phyloP scores from a whole-genome alignment of 2,113 vertebrate genomes.

The Gobiocypris rarus region DNA sequence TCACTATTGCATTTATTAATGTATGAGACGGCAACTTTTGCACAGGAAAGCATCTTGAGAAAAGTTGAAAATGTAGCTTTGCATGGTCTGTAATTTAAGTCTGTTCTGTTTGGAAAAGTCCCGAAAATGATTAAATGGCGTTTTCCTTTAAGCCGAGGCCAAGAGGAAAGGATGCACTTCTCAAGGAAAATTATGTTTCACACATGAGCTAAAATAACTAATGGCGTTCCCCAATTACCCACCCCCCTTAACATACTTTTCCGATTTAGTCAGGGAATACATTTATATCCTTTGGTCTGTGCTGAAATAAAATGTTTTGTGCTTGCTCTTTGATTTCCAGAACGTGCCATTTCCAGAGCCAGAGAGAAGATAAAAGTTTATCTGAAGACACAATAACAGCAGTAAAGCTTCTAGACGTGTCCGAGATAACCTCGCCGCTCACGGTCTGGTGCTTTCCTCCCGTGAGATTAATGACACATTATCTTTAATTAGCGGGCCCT shows the following conservation, averaged over 20 bases:
- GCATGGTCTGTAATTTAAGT: neutral
- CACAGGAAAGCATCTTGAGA: neutral
- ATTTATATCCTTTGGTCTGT: neutral
- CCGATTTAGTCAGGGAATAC: neutral
- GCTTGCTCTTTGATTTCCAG: constrained; percentile 32
- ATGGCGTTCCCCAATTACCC: neutral
- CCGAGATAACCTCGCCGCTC: constrained; percentile 37
- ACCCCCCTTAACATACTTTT: neutral
- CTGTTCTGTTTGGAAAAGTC: neutral
- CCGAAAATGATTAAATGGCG: neutral
- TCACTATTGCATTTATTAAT: too few species aligned
- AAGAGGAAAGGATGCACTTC: constrained; percentile 26
- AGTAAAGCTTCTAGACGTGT: constrained; percentile 28
- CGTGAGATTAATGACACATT: constrained; percentile 38
- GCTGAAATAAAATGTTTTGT: neutral
- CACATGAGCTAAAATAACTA: constrained; percentile 35
- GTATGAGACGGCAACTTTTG: neutral
- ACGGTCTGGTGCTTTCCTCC: constrained; percentile 13
- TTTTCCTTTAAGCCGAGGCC: constrained; percentile 15
- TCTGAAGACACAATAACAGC: constrained; percentile 41
- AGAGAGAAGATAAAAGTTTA: constrained; percentile 28
- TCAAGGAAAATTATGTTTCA: constrained; percentile 14
- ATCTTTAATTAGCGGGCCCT: constrained; percentile 47
- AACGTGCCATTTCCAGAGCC: constrained; percentile 26
- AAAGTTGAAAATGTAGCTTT: neutral